These are phyloP conservation scores for Abrostola tripartita DNA, from an alignment of 2,888 invertebrate species.

Conservation along the genomic window DNA sequence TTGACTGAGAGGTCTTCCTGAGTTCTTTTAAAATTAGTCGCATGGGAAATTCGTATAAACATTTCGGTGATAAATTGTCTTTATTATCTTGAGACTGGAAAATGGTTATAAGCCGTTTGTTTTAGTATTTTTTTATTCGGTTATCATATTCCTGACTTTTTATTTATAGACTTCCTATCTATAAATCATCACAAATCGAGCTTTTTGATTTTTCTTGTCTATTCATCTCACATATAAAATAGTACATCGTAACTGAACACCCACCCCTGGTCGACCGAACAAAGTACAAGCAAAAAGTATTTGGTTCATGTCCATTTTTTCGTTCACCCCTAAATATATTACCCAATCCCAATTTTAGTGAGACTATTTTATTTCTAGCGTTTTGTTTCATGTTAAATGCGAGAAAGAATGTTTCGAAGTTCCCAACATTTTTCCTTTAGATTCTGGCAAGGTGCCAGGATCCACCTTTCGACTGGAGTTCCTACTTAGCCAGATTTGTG, in stretches of 20 bases:
- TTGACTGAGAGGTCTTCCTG: constrained; percentile 33
- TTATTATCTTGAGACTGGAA: constrained; percentile 9
- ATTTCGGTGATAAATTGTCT: constrained; percentile 29
- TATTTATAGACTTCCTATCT: too few species aligned
- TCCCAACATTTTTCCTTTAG: constrained; percentile 47
- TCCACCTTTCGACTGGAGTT: constrained; percentile 42
- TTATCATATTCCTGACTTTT: too few species aligned
- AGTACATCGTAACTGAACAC: neutral
- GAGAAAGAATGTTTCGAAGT: constrained; percentile 49
- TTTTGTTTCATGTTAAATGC: constrained; percentile 55
- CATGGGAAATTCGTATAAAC: constrained; percentile 46
- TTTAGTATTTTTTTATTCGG: too few species aligned
- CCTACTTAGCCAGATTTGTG: constrained; percentile 47
- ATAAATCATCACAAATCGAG: neutral
- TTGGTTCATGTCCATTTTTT: constrained; percentile 17
- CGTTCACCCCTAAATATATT: constrained; percentile 45
- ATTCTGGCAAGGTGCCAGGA: constrained; percentile 48
- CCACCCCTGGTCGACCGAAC: constrained; percentile 17
- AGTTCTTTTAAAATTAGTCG: constrained; percentile 34
- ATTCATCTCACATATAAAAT: neutral
- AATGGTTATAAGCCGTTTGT: too few species aligned
- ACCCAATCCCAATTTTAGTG: constrained; percentile 53
- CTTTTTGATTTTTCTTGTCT: neutral
- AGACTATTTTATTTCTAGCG: constrained; percentile 45
- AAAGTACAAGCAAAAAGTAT: constrained; percentile 41